Conservation (phyloP, 2,888 invertebrate genomes). For the Drosophila setosimentum region DNA sequence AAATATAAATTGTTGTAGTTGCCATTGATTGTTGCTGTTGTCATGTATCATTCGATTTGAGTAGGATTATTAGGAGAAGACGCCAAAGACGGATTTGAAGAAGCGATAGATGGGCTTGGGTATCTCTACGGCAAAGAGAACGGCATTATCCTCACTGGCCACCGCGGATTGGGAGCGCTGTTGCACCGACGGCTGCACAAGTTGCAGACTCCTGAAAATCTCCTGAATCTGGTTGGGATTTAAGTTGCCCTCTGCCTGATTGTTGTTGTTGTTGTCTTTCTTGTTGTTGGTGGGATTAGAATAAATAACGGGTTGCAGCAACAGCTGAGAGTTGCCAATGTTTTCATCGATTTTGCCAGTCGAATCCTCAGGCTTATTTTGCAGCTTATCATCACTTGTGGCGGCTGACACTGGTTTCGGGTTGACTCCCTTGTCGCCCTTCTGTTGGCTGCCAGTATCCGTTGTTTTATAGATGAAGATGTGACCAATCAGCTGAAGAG, state of each 20-base stretch:
- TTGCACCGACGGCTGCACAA: slow-evolving; percentile 43
- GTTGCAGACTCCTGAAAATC: slow-evolving; percentile 34
- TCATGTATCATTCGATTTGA: not conserved
- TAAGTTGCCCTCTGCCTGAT: slow-evolving; percentile 1
- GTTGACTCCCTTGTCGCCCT: not conserved
- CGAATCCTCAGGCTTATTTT: not conserved
- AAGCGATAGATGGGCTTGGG: slow-evolving; percentile 71
- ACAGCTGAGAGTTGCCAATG: slow-evolving; percentile 33
- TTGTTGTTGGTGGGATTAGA: not conserved
- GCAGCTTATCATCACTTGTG: not conserved
- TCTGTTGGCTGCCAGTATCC: not conserved
- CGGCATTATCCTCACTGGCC: slow-evolving; percentile 49
- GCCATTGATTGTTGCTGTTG: not conserved
- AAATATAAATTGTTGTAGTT: slow-evolving; percentile 7
- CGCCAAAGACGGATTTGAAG: slow-evolving; percentile 66
- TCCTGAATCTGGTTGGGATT: slow-evolving; percentile 33
- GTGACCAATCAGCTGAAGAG: slow-evolving; percentile 45
- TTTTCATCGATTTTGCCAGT: slow-evolving; percentile 13
- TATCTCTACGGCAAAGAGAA: slow-evolving; percentile 66
- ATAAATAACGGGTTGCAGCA: slow-evolving; percentile 49
- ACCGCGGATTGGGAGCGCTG: slow-evolving; percentile 47
- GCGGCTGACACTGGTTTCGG: not conserved
- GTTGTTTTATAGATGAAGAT: slow-evolving; percentile 43
- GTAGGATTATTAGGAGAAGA: slow-evolving; percentile 50
- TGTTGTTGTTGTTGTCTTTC: not conserved